Percentiles rank a stretch among this genome's conserved stretches.
These are phyloP conservation scores for Cydia splendana DNA, from an alignment of 1,140 invertebrate genomes.

Conservation along the genomic window DNA sequence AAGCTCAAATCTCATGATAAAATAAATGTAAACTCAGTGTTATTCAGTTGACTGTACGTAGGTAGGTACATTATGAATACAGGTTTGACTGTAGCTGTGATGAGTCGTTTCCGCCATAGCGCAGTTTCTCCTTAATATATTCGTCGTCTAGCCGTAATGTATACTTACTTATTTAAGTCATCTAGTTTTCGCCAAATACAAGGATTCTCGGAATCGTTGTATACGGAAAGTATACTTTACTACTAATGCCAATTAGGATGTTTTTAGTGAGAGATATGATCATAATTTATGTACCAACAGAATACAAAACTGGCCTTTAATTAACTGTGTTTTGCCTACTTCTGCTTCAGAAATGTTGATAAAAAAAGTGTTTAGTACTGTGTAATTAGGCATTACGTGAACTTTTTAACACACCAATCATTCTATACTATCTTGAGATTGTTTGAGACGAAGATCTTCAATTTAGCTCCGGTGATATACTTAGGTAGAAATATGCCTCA, in stretches of 20 bases:
- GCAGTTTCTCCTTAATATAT: slow-evolving; percentile 11
- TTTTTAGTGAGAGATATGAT: background rate
- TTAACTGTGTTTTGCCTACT: background rate
- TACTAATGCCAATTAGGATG: background rate
- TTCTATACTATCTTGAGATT: no score
- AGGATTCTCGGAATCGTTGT: background rate
- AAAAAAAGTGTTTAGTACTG: background rate
- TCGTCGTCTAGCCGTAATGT: slow-evolving; percentile 20
- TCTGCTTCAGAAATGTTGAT: background rate
- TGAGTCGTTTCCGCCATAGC: slow-evolving; percentile 4
- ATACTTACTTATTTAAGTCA: slow-evolving; percentile 1
- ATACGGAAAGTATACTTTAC: background rate
- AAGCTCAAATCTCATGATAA: no score
- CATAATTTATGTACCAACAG: background rate
- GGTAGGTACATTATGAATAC: slow-evolving; percentile 7
- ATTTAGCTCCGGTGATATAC: no score
- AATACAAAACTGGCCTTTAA: background rate
- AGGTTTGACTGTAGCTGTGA: slow-evolving; percentile 17
- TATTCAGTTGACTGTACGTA: background rate
- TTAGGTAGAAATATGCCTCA: no score
- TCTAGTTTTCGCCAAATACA: background rate
- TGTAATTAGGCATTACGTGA: no score
- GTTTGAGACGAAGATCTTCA: no score
- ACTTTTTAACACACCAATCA: no score
- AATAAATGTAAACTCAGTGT: no score